Evolutionary conservation across 1,140 invertebrate species (phyloP).

Genomic region (Littorina saxatilis): DNA sequence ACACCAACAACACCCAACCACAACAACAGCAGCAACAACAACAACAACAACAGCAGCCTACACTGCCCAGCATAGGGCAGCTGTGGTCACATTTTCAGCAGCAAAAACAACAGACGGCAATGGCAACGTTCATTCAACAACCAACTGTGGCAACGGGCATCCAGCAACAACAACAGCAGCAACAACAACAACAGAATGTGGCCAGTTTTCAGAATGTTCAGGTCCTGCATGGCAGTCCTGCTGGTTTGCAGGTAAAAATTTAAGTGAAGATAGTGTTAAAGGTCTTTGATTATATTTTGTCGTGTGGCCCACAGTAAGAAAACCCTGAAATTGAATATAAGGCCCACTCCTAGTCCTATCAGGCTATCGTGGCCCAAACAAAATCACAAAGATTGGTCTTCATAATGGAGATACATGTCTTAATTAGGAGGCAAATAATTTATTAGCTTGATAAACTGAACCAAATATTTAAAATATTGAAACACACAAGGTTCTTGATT

Average conservation of each 20-base stretch:
- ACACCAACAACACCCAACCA: conserved; percentile 28
- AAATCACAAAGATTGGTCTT: too few species aligned
- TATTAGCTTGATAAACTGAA: too few species aligned
- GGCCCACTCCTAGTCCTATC: too few species aligned
- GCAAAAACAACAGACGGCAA: conserved; percentile 50
- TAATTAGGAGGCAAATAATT: too few species aligned
- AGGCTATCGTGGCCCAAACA: too few species aligned
- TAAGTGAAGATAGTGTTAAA: too few species aligned
- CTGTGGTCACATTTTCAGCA: conserved; percentile 59
- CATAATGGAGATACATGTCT: too few species aligned
- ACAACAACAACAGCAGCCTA: neutral
- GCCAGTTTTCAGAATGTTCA: conserved; percentile 26
- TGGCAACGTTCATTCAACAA: conserved; percentile 30
- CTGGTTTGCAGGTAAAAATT: conserved; percentile 16
- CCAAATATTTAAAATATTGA: too few species aligned
- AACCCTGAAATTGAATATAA: too few species aligned
- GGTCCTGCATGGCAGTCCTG: neutral
- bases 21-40: conserved; percentile 27
- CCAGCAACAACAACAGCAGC: conserved; percentile 30
- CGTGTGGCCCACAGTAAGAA: neutral
- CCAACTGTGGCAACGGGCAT: conserved; percentile 13
- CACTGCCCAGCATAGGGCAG: conserved; percentile 60
- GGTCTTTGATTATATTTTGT: neutral
- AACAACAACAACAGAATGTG: conserved; percentile 28
- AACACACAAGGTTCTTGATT: too few species aligned